These are phyloP conservation scores for Scaptomyza graminum DNA, from an alignment of 1,140 invertebrate genomes.

Conservation along the genomic window DNA sequence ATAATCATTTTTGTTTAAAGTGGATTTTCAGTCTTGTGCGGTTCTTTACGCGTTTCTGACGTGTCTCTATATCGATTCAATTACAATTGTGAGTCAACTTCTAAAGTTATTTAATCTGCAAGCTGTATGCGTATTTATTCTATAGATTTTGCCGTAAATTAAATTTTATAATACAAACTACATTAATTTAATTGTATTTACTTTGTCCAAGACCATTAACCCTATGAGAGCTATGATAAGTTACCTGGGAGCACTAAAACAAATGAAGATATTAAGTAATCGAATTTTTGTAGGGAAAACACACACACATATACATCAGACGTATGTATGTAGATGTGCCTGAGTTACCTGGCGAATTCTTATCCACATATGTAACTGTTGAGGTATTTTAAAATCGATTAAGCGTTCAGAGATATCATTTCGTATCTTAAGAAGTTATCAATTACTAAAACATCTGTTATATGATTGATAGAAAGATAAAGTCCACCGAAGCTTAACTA, in stretches of 20 bases:
- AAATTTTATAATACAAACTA: too few relatives aligned
- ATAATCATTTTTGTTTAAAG: conserved; percentile 7
- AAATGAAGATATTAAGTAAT: not conserved
- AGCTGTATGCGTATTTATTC: too few relatives aligned
- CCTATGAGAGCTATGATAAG: not conserved
- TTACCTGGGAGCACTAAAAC: not conserved
- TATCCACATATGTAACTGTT: conserved; percentile 8
- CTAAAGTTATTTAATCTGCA: not conserved
- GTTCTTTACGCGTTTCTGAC: conserved; percentile 14
- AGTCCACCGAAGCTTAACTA: too few relatives aligned
- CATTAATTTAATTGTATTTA: not conserved
- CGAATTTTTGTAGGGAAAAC: not conserved
- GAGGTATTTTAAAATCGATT: conserved; percentile 27
- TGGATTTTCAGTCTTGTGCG: conserved; percentile 36
- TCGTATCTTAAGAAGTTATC: not conserved
- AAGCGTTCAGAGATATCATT: too few relatives aligned
- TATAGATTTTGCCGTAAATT: too few relatives aligned
- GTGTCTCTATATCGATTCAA: conserved; percentile 5
- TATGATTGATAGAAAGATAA: not conserved
- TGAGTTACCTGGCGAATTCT: conserved; percentile 14
- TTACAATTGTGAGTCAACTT: not conserved
- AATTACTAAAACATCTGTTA: too few relatives aligned
- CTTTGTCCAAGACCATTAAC: not conserved
- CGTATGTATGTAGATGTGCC: not conserved
- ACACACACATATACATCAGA: not conserved